A percentile compares a stretch with the other conserved stretches of the same genome.
Conservation (phyloP, 2,888 invertebrate genomes). For the Eristalinus aeneus region DNA sequence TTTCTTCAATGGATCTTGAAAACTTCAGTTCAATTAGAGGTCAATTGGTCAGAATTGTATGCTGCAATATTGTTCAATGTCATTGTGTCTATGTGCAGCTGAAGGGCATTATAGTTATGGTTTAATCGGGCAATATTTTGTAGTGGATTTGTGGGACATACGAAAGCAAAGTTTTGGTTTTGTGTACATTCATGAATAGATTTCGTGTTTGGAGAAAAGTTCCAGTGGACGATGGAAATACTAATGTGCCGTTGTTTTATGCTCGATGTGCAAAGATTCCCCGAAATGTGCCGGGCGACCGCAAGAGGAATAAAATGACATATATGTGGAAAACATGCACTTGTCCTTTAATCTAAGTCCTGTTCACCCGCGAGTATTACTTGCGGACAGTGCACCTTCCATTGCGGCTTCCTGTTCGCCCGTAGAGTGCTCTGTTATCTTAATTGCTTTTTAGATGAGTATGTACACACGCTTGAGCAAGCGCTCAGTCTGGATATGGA, state of each 20-base stretch:
- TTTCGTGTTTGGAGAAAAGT: too few species aligned
- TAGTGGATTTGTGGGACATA: not conserved
- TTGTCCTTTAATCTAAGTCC: too few species aligned
- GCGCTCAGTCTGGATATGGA: not conserved
- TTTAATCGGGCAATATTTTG: not conserved
- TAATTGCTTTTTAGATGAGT: not conserved
- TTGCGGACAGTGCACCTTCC: not conserved
- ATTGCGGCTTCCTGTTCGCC: not conserved
- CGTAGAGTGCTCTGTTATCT: not conserved
- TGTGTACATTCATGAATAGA: too few species aligned
- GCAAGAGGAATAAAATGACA: not conserved
- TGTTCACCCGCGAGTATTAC: not conserved
- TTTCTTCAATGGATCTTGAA: slow-evolving; percentile 31
- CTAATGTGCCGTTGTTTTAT: too few species aligned
- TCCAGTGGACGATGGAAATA: too few species aligned
- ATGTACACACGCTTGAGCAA: not conserved
- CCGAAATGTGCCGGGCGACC: not conserved
- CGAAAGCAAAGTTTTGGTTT: not conserved
- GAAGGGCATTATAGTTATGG: not conserved
- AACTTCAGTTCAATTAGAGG: slow-evolving; percentile 41
- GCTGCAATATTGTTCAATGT: slow-evolving; percentile 14
- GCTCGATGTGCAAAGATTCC: not conserved
- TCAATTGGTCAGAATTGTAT: slow-evolving; percentile 24
- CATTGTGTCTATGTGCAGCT: not conserved
- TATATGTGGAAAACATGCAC: not conserved